Base-by-base conservation (phyloP, 2,797 vertebrate genomes). In the Acanthurus lineatus region DNA sequence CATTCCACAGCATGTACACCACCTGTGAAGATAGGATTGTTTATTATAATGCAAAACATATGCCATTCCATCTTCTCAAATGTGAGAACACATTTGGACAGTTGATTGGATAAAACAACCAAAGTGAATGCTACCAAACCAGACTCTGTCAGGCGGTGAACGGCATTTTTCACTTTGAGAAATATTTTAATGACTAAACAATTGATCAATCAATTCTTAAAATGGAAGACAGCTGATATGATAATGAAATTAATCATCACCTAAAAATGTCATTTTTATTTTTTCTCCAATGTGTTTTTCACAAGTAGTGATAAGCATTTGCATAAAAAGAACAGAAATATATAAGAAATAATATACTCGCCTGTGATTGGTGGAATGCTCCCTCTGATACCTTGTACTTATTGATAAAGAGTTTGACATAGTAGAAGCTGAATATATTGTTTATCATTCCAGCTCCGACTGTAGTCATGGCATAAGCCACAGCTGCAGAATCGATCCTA, bases 371-470 rank as follows among this genome's bases (percentile, higher is more conserved):
- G 70, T 97, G 95, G 89, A 99, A 98, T 0, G 95, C 95, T 69
- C 70, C 78, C 83, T 97, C 97, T 49, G 97, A 96, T 93, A 97
- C 96, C 66, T 93, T 94, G 91, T 97, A 98, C 15, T 88, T 93
- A 73, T 96, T 96, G 40, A 98, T 83, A 80, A 97, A 98, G 20
- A 99, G 95, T 86, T 99, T 98, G 15, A 99, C 96, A 0, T 96
- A 98, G 88, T 99, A 99, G 92, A 99, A 99, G 88, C 91, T 96
- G 82, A 98, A 99, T 81, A 98, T 95, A 44, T 95, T 97, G 92
- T 96, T 98, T 90, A 98, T 96, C 97, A 97, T 97, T 51, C 91
- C 88, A 52, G 96, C 91, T 2, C 97, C 97, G 38, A 99, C 90
- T 0, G 97, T 97, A 12, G 97, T 97, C 96, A 97, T 96, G 71